phyloP scores from a whole-genome alignment of 1,140 invertebrate species.

The Hirudo medicinalis region DNA sequence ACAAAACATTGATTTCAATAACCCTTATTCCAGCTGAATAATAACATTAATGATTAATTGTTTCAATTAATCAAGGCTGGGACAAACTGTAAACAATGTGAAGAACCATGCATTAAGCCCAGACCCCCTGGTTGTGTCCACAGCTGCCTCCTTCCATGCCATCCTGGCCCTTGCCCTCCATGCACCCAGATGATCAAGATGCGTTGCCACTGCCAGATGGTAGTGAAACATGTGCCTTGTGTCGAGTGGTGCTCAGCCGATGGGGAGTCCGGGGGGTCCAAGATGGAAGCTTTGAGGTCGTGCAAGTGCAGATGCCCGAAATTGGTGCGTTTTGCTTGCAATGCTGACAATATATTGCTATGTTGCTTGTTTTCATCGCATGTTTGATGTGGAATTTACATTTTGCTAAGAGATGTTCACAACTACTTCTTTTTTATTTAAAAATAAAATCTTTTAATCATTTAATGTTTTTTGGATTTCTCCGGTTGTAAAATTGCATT shows the following conservation, averaged over 20 bases:
- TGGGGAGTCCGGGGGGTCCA: background rate
- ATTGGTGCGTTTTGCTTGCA: constrained; percentile 48
- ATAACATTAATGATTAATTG: background rate
- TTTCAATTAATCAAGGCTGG: constrained; percentile 33
- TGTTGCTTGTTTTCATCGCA: background rate
- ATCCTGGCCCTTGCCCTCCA: constrained; percentile 46
- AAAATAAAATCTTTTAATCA: no score
- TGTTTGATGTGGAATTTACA: background rate
- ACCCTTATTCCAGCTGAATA: background rate
- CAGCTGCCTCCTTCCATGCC: constrained; percentile 59
- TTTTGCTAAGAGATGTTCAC: background rate
- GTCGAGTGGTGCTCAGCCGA: background rate
- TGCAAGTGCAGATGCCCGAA: constrained; percentile 75
- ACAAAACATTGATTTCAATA: background rate
- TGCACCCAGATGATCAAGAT: constrained; percentile 59
- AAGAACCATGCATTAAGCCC: constrained; percentile 52
- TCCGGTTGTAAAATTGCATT: background rate
- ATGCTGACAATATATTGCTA: background rate
- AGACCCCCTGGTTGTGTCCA: constrained; percentile 65
- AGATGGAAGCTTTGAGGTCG: constrained; percentile 43
- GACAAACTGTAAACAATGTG: constrained; percentile 57
- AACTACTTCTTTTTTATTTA: background rate
- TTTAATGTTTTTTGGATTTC: background rate
- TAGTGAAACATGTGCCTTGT: constrained; percentile 52
- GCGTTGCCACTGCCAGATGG: constrained; percentile 65